phyloP scores from a whole-genome alignment of 2,113 vertebrate species.

The Dendrocopos noguchii region DNA sequence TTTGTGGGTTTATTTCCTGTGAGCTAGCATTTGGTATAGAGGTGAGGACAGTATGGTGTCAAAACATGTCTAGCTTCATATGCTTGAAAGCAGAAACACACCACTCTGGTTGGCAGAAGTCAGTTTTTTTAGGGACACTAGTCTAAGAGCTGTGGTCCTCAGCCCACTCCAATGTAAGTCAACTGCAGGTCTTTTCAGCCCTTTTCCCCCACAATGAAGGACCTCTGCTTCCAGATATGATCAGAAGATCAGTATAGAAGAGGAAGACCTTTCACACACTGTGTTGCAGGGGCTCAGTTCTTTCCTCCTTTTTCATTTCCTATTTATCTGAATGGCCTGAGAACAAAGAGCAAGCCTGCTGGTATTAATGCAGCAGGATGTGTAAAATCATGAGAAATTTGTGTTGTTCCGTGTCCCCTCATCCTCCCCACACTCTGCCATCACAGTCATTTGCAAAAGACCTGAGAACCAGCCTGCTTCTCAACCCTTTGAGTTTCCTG shows the following conservation, averaged over 20 bases:
- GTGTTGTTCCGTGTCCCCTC: not conserved
- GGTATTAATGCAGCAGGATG: not conserved
- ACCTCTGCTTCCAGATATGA: not conserved
- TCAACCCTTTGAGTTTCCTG: not conserved
- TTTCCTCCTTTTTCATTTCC: not conserved
- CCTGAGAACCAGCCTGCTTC: not conserved
- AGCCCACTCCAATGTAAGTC: not conserved
- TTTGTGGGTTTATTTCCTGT: not conserved
- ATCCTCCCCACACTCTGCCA: constrained; percentile 22
- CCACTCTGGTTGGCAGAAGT: not conserved
- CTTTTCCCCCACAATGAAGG: not conserved
- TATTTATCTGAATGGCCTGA: not conserved
- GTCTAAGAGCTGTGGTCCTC: not conserved
- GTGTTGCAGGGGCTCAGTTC: not conserved
- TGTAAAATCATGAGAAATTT: not conserved
- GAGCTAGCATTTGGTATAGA: not conserved
- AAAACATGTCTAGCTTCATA: not conserved
- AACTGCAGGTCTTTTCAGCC: not conserved
- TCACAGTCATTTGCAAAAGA: not conserved
- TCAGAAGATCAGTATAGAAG: not conserved
- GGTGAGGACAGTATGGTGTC: not conserved
- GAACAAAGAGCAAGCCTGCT: not conserved
- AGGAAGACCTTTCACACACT: not conserved
- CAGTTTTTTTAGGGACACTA: not conserved
- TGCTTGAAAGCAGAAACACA: not conserved